These are phyloP conservation scores for Kryphioiulus occultus DNA, from an alignment of 2,888 invertebrate genomes.

Conservation along the genomic window DNA sequence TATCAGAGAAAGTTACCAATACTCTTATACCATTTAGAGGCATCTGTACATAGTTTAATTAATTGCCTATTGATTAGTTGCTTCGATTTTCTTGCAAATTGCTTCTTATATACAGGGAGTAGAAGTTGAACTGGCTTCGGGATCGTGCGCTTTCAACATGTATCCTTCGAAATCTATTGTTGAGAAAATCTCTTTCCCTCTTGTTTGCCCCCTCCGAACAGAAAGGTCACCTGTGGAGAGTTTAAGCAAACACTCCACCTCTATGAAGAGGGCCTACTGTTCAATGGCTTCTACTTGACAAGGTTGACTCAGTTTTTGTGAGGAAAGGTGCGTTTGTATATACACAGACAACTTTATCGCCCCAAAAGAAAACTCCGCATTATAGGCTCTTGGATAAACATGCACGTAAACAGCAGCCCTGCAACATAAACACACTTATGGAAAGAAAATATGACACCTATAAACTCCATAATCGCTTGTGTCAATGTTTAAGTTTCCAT, in stretches of 20 bases:
- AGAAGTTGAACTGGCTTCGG: background rate
- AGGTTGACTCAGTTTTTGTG: slow-evolving; percentile 44
- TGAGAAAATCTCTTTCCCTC: slow-evolving; percentile 41
- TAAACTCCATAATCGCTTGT: slow-evolving; percentile 31
- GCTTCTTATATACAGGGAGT: background rate
- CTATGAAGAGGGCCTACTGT: slow-evolving; percentile 44
- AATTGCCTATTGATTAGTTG: background rate
- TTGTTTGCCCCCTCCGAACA: slow-evolving; percentile 47
- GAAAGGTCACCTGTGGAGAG: slow-evolving; percentile 49
- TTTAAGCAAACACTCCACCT: slow-evolving; percentile 50
- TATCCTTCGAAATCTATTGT: slow-evolving; percentile 26
- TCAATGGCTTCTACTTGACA: slow-evolving; percentile 43
- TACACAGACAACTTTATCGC: slow-evolving; percentile 16
- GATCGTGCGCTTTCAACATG: background rate
- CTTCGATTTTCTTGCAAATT: background rate
- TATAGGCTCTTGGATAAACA: slow-evolving; percentile 22
- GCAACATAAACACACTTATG: slow-evolving; percentile 31
- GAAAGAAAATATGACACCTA: slow-evolving; percentile 35
- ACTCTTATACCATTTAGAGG: background rate
- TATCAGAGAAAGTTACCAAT: background rate
- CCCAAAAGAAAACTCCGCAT: slow-evolving; percentile 23
- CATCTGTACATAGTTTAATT: background rate
- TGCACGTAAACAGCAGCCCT: slow-evolving; percentile 16
- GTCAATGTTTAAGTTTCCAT: slow-evolving; percentile 25
- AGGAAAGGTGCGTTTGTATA: slow-evolving; percentile 35